These are phyloP conservation scores for Drosophila cognata DNA, from an alignment of 2,888 invertebrate species.

Conservation along the genomic window DNA sequence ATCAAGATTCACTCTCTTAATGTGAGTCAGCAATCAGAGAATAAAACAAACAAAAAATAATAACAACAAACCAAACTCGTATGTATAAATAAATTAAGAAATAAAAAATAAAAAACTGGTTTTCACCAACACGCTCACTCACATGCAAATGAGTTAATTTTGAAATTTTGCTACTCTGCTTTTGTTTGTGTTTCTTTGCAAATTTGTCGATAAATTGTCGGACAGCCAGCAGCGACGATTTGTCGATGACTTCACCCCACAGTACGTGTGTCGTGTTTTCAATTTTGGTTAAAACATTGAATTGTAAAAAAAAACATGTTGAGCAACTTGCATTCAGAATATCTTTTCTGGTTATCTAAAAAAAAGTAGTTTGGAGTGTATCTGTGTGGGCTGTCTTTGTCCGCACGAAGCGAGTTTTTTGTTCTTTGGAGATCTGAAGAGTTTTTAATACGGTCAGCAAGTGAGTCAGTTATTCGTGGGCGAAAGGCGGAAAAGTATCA, in stretches of 20 bases:
- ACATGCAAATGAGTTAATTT: constrained; percentile 75
- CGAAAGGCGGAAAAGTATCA: constrained; percentile 51
- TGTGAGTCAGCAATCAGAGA: constrained; percentile 50
- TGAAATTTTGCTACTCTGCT: constrained; percentile 55
- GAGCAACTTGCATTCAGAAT: constrained; percentile 16
- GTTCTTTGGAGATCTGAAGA: constrained; percentile 38
- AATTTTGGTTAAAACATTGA: constrained; percentile 25
- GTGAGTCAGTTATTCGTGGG: constrained; percentile 34
- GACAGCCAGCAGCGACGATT: constrained; percentile 37
- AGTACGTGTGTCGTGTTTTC: constrained; percentile 55
- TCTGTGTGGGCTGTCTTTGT: constrained; percentile 23
- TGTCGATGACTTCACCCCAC: constrained; percentile 72
- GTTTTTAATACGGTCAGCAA: constrained; percentile 34
- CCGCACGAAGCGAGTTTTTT: constrained; percentile 13
- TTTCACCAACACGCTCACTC: constrained; percentile 61
- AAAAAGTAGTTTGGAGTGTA: not conserved
- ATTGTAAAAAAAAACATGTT: constrained; percentile 9
- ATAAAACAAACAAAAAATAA: constrained; percentile 10
- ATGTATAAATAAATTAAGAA: constrained; percentile 30
- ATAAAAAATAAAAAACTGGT: constrained; percentile 52
- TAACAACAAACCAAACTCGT: constrained; percentile 1
- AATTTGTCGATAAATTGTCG: constrained; percentile 60
- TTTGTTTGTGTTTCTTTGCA: constrained; percentile 49
- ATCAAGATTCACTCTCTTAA: constrained; percentile 34
- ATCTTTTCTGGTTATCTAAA: constrained; percentile 7